Base-by-base conservation (phyloP, 2,113 vertebrate genomes). In the Prochilodus magdalenae region DNA sequence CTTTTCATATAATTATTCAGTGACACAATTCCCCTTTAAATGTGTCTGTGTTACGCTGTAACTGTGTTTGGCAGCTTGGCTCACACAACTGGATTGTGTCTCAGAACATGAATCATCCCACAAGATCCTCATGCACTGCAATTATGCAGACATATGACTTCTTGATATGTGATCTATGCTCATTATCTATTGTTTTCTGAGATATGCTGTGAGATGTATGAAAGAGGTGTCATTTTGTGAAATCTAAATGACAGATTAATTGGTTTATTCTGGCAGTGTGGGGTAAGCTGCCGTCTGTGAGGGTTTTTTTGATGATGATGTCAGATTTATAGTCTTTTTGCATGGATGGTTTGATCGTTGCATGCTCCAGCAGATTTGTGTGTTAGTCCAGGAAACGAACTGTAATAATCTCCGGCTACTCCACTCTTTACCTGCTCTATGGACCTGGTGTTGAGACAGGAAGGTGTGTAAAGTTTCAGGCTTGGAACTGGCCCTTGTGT, bases 401-500 rank as follows among this genome's bases (percentile, higher is more conserved):
- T 27, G 30, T 27, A 70, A 59, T 70, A 24, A 18, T 29, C 13
- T 73, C 59, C 33, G 6, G 49, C 44, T 76, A 74, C 69, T 81
- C 47, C 60, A 30, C 20, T 49, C 33, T 67, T 74, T 36, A 74
- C 53, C 16, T 80, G 47, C 44, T 29, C 22, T 65, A n/a, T 76
- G 66, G 57, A 75, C 33, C n/a, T 26, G 18, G 53, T 66, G 11
- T 36, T 1, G 27, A 55, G 57, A 49, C 36, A 33, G 12, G n/a
- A 26, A 36, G 36, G 26, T 76, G 40, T 60, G 30, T 47, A 63
- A 77, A 70, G 47, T 73, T 60, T 47, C 2, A 29, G 27, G 33
- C 40, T 72, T 30, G 53, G 3, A 67, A 40, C 67, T 81, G 74
- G 20, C 27, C 66, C 53, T 78, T 85, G 65, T 81, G 15, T 73